Evolutionary conservation across 2,888 invertebrate species (phyloP), one percentile per base, ranked within the genome.

Genomic region (Lepas anatifera): DNA sequence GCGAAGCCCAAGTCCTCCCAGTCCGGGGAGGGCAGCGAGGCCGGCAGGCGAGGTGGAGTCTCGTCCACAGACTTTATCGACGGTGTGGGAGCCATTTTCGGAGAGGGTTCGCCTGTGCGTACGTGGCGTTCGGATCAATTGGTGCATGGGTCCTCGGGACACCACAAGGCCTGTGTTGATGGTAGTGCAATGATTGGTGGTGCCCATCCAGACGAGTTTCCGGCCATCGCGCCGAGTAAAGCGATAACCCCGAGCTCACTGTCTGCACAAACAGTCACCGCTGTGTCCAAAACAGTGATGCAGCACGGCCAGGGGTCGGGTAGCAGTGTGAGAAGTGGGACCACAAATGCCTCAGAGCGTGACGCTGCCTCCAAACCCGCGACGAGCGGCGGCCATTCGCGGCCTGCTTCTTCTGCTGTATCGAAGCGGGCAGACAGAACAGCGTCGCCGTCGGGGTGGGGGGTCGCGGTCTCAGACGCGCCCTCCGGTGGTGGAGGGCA

Each of bases 51-150:
- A 10, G 41, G 16, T 16, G 66, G 25, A 4, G 43, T 16, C 37
- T 8, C 64, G 16, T n/a, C 18, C n/a, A 64, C 64, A 22, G 66
- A 66, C 66, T 66, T 39, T 18, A 66, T 66, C 66, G 25, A 66
- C 39, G 66, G 66, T 27, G 66, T 66, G 4, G 66, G 66, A n/a
- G 39, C 66, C 66, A 39, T 66, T 16, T 66, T 39, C 39, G 41
- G 41, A 25, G 66, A 66, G 25, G 32, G 58, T 18, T 22, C 58
- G 32, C 58, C 58, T 32, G 58, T 35, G 58, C 58, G 22, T n/a
- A 35, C 58, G 7, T 4, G 29, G 16, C 52, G 29, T 2, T 1
- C 52, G 16, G 16, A 27, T 29, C 18, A 1, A 32, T 16, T 58
- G 18, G 35, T 58, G 58, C 58, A 35, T 35, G 58, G 58, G 2